phyloP scores from a whole-genome alignment of 1,140 invertebrate genomes.

The Argopecten irradians region DNA sequence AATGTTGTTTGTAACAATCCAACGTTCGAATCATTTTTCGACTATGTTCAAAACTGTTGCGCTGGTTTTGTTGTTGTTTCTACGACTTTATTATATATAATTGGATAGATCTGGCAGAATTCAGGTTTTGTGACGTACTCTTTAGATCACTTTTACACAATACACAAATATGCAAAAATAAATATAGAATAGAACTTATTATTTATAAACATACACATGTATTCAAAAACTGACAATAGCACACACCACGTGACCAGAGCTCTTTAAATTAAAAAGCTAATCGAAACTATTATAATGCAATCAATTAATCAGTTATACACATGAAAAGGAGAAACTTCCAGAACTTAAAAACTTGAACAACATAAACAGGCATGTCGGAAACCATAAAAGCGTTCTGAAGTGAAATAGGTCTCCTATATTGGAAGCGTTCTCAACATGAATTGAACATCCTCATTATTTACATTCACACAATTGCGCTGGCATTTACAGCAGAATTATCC shows the following conservation, averaged over 20 bases:
- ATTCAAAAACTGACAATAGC: not conserved
- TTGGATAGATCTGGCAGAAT: not conserved
- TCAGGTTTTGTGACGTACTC: not conserved
- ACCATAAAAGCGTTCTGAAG: not conserved
- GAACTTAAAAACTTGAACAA: not conserved
- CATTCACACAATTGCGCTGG: not conserved
- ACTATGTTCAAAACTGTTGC: too few species aligned
- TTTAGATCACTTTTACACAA: slow-evolving; percentile 18
- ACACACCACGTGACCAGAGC: not conserved
- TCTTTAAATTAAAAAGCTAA: not conserved
- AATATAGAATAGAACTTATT: slow-evolving; percentile 23
- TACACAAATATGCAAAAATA: slow-evolving; percentile 18
- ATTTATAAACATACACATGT: slow-evolving; percentile 10
- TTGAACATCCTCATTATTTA: not conserved
- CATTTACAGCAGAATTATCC: not conserved
- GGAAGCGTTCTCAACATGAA: not conserved
- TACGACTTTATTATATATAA: too few species aligned
- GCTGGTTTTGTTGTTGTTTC: too few species aligned
- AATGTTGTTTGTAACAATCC: too few species aligned
- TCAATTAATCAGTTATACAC: not conserved
- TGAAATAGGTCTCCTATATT: not conserved
- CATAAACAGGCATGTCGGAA: not conserved
- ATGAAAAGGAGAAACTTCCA: not conserved
- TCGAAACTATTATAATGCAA: not conserved
- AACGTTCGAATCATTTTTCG: too few species aligned